Evolutionary conservation across 2,113 vertebrate genomes (phyloP).

Genomic region (Cygnus atratus): DNA sequence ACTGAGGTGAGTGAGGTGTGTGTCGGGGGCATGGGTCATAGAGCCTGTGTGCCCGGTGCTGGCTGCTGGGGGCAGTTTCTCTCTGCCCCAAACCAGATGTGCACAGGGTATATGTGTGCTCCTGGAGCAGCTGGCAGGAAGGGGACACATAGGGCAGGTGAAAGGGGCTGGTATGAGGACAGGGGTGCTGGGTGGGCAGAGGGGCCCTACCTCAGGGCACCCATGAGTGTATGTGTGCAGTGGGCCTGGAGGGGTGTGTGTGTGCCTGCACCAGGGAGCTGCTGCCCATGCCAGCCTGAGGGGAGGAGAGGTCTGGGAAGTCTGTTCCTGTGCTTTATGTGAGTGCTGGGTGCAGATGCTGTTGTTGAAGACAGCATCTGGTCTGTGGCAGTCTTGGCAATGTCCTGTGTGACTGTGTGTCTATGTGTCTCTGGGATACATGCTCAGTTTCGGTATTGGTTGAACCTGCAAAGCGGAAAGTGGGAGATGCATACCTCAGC

Average conservation of each 20-base stretch:
- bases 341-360: not conserved
- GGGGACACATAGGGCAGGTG: not conserved
- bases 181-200: not conserved
- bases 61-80: not conserved
- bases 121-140: not conserved
- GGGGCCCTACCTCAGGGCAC: not conserved
- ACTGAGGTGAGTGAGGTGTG: not conserved
- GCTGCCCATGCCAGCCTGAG: not conserved
- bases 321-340: not conserved
- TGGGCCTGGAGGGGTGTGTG: not conserved
- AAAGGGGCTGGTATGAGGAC: not conserved
- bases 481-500: not conserved
- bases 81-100: not conserved
- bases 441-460: not conserved
- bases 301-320: not conserved
- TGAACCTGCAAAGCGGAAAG: not conserved
- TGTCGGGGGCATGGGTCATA: not conserved
- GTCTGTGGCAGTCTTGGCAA: too few species aligned
- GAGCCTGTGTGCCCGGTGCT: not conserved
- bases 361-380: too few species aligned
- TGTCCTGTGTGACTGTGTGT: too few species aligned
- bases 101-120: rapidly evolving
- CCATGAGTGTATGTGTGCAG: rapidly evolving
- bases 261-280: not conserved
- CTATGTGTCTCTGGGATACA: not conserved